A percentile compares a stretch with the other conserved stretches of the same genome.
Evolutionary conservation across 1,140 invertebrate species (phyloP).

Genomic region (Paramacrobiotus metropolitanus): DNA sequence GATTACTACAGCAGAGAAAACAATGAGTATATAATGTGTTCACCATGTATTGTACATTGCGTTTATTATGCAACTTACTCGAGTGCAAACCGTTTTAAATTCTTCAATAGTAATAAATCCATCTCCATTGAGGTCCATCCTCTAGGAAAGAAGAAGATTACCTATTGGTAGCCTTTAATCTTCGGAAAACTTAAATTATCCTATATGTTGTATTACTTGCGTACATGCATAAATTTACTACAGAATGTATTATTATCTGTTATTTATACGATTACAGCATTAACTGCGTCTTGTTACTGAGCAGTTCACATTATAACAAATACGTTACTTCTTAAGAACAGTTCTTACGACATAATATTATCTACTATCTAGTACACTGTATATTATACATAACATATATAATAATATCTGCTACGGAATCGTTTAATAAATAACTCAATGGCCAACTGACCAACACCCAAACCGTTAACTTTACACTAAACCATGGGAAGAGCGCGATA

Average conservation of each 20-base stretch:
- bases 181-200: background rate
- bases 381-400: too few species aligned
- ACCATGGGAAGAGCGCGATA: too few species aligned
- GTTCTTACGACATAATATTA: too few species aligned
- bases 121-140: constrained; percentile 26
- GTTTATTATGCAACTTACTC: too few species aligned
- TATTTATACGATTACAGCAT: background rate
- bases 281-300: background rate
- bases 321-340: background rate
- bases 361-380: too few species aligned
- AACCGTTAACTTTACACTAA: too few species aligned
- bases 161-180: background rate
- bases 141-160: constrained; percentile 17
- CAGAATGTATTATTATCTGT: background rate
- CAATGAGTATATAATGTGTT: too few species aligned
- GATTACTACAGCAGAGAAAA: too few species aligned
- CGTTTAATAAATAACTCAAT: too few species aligned
- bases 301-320: background rate
- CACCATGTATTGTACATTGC: too few species aligned
- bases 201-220: background rate
- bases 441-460: too few species aligned
- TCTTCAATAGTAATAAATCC: constrained; percentile 26
- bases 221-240: background rate
- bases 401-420: too few species aligned
- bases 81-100: constrained; percentile 26